These are phyloP conservation scores for Bagarius yarrelli DNA, from an alignment of 2,113 vertebrate genomes.

Conservation along the genomic window DNA sequence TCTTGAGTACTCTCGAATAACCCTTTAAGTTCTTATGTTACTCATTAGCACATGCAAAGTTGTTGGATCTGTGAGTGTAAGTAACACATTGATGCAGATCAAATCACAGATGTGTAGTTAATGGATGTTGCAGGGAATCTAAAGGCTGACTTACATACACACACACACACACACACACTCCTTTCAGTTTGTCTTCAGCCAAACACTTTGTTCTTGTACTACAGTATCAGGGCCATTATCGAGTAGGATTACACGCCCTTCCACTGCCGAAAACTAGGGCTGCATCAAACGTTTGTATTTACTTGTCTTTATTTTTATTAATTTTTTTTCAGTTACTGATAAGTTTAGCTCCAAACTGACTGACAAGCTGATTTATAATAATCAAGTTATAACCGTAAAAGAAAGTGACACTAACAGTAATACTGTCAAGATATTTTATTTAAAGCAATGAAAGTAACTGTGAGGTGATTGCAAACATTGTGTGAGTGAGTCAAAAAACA, in stretches of 20 bases:
- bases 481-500: too few relatives aligned
- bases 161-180: background rate
- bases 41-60: background rate
- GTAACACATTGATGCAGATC: background rate
- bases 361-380: too few relatives aligned
- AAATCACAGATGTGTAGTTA: constrained; percentile 8
- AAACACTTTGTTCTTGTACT: background rate
- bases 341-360: too few relatives aligned
- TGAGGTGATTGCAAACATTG: too few relatives aligned
- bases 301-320: too few relatives aligned
- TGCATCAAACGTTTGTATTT: too few relatives aligned
- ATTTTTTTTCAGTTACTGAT: too few relatives aligned
- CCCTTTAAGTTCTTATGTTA: background rate
- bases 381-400: too few relatives aligned
- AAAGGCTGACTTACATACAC: background rate
- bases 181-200: background rate
- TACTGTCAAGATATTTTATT: too few relatives aligned
- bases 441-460: too few relatives aligned
- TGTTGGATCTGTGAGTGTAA: background rate
- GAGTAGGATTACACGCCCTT: background rate
- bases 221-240: background rate
- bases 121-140: background rate
- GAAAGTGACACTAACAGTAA: too few relatives aligned
- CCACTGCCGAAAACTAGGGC: too few relatives aligned
- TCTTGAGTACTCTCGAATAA: background rate